Evolutionary conservation across 2,888 invertebrate species (phyloP).

Genomic region (Salpingus planirostris): DNA sequence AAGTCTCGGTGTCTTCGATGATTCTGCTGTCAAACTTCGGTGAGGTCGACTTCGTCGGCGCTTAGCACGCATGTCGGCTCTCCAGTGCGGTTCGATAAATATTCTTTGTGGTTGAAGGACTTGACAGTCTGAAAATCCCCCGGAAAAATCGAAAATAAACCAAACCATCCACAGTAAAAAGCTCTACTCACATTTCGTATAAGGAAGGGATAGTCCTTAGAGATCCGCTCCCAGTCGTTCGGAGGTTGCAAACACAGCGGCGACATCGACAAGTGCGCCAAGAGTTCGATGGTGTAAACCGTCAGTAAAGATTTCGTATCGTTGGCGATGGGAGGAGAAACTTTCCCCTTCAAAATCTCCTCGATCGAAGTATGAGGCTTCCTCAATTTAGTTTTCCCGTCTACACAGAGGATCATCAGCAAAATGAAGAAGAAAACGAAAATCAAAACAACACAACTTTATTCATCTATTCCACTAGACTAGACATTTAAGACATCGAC

Average conservation of each 20-base stretch:
- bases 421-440: slow-evolving; percentile 9
- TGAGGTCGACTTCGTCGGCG: slow-evolving; percentile 25
- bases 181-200: slow-evolving; percentile 42
- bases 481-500: not conserved
- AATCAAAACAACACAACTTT: too few relatives aligned
- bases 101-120: slow-evolving; percentile 39
- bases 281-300: slow-evolving; percentile 41
- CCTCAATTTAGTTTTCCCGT: slow-evolving; percentile 22
- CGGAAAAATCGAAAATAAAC: not conserved
- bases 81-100: slow-evolving; percentile 33
- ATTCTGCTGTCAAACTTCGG: slow-evolving; percentile 21
- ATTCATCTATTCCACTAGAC: too few relatives aligned
- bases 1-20: too few relatives aligned
- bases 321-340: slow-evolving; percentile 11
- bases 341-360: slow-evolving; percentile 33
- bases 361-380: slow-evolving; percentile 35
- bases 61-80: slow-evolving; percentile 27
- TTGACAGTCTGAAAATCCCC: slow-evolving; percentile 31
- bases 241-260: slow-evolving; percentile 46
- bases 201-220: slow-evolving; percentile 45
- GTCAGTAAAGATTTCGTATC: slow-evolving; percentile 15
- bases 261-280: slow-evolving; percentile 48
- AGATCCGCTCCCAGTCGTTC: slow-evolving; percentile 46
- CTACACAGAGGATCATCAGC: slow-evolving; percentile 4
- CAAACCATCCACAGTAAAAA: not conserved